These are phyloP conservation scores for Xiphydria camelus DNA, from an alignment of 2,888 invertebrate genomes.

Conservation along the genomic window DNA sequence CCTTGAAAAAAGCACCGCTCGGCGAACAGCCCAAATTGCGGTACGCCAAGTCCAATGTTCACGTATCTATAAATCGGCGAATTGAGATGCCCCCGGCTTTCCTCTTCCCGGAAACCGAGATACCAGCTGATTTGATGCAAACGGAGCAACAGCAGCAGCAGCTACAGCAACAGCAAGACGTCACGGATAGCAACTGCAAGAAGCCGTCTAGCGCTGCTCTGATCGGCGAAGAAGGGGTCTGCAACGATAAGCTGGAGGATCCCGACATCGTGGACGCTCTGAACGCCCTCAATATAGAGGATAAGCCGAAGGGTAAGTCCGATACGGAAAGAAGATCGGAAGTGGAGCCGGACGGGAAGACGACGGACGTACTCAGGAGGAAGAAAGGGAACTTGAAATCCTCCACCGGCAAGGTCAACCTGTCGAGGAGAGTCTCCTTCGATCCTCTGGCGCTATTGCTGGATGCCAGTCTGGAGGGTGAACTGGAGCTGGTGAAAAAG, in stretches of 20 bases:
- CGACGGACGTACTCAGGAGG: slow-evolving; percentile 68
- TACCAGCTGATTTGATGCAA: slow-evolving; percentile 63
- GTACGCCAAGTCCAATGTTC: slow-evolving; percentile 64
- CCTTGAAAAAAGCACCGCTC: slow-evolving; percentile 80
- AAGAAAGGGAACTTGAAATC: slow-evolving; percentile 80
- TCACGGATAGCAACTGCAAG: slow-evolving; percentile 35
- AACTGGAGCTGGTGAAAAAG: slow-evolving; percentile 93
- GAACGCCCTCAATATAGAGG: slow-evolving; percentile 54
- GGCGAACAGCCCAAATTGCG: slow-evolving; percentile 79
- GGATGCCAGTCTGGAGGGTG: slow-evolving; percentile 97
- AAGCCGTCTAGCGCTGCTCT: slow-evolving; percentile 22
- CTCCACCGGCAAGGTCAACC: slow-evolving; percentile 69
- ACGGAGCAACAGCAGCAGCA: slow-evolving; percentile 50
- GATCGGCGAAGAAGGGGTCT: slow-evolving; percentile 16
- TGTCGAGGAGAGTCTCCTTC: slow-evolving; percentile 89
- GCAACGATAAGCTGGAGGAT: slow-evolving; percentile 49
- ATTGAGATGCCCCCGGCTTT: slow-evolving; percentile 85
- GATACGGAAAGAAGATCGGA: slow-evolving; percentile 35
- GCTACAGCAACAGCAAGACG: slow-evolving; percentile 36
- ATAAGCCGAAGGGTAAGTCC: slow-evolving; percentile 43
- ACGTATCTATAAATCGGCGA: slow-evolving; percentile 71
- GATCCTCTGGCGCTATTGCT: slow-evolving; percentile 94
- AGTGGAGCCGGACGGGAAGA: slow-evolving; percentile 29
- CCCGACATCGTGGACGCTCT: slow-evolving; percentile 55
- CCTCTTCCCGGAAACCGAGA: slow-evolving; percentile 76